Evolutionary conservation across 2,888 invertebrate species (phyloP).

Genomic region (Operophtera brumata): DNA sequence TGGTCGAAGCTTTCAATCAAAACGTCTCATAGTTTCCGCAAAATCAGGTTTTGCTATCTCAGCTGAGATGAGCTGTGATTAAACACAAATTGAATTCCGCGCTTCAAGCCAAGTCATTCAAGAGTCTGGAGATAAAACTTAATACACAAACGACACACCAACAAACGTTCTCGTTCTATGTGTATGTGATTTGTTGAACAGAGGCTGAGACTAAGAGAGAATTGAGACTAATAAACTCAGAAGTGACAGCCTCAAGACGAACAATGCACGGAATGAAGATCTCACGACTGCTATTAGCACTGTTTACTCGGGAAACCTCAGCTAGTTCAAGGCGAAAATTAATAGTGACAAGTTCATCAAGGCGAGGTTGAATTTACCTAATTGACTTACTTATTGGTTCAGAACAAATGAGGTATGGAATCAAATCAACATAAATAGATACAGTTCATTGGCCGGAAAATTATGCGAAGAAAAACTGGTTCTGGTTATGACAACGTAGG

Average conservation of each 20-base stretch:
- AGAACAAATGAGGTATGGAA: slow-evolving; percentile 11
- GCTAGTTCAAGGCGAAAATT: slow-evolving; percentile 56
- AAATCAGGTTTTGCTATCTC: too few species aligned
- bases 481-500: slow-evolving; percentile 4
- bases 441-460: slow-evolving; percentile 20
- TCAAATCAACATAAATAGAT: slow-evolving; percentile 16
- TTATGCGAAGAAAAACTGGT: slow-evolving; percentile 17
- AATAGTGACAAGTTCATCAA: slow-evolving; percentile 26
- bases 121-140: too few species aligned
- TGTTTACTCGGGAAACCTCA: slow-evolving; percentile 39
- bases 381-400: slow-evolving; percentile 16
- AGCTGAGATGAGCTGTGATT: too few species aligned
- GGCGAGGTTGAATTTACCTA: slow-evolving; percentile 10
- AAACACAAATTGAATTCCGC: too few species aligned
- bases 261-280: slow-evolving; percentile 45
- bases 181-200: slow-evolving; percentile 1
- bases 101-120: too few species aligned
- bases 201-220: too few species aligned
- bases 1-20: too few species aligned
- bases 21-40: too few species aligned
- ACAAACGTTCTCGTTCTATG: slow-evolving; percentile 16
- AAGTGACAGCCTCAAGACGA: slow-evolving; percentile 26
- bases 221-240: slow-evolving; percentile 20
- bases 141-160: not conserved
- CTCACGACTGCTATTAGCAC: slow-evolving; percentile 47